phyloP scores from a whole-genome alignment of 2,888 invertebrate species.

The Deroplatys truncata region DNA sequence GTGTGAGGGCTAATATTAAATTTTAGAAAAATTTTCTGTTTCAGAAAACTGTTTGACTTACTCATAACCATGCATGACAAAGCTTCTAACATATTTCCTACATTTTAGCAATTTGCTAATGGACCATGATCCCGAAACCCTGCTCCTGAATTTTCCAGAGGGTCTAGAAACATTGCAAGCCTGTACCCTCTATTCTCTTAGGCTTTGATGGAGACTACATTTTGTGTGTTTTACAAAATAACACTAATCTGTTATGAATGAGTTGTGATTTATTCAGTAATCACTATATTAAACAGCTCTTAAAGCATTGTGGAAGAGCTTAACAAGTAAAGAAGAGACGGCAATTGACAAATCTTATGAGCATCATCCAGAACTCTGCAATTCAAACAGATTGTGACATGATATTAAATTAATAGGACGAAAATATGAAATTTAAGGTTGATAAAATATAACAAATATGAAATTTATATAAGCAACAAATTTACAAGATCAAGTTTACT shows the following conservation, averaged over 20 bases:
- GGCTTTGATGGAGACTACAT: neutral
- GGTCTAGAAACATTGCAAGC: neutral
- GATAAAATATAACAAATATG: too few relatives aligned
- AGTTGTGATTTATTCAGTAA: neutral
- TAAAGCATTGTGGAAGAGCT: too few relatives aligned
- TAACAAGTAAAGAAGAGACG: too few relatives aligned
- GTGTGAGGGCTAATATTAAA: neutral
- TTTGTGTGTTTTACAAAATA: neutral
- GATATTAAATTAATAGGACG: too few relatives aligned
- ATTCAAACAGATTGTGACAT: too few relatives aligned
- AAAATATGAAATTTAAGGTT: too few relatives aligned
- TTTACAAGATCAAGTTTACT: too few relatives aligned
- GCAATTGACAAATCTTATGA: too few relatives aligned
- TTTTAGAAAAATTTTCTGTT: neutral
- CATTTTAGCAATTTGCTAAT: neutral
- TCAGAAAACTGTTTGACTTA: neutral
- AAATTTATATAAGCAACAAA: too few relatives aligned
- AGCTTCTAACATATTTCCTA: neutral
- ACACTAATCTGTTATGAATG: neutral
- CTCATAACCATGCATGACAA: neutral
- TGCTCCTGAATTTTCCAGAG: neutral
- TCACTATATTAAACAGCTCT: too few relatives aligned
- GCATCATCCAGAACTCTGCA: too few relatives aligned
- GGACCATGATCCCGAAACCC: neutral
- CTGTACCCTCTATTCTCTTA: neutral